A percentile compares a stretch with the other conserved stretches of the same genome.
Conservation (phyloP, 2,113 vertebrate species). For the Malaclemys terrapin region DNA sequence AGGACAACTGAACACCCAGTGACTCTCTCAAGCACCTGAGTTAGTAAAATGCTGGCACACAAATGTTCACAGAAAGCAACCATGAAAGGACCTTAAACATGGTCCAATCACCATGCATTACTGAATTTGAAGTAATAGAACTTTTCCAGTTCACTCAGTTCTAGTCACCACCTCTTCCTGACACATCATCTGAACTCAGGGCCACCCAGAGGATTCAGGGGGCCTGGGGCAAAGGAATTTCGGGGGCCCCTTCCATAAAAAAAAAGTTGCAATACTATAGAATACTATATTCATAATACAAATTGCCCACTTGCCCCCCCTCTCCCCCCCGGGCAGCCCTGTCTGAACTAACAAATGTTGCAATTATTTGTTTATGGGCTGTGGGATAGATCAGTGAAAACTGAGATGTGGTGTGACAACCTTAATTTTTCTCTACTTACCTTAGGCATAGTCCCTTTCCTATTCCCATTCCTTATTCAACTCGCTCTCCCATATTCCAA, state of each 20-base stretch:
- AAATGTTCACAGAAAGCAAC: slow-evolving; percentile 50
- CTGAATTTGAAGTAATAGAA: slow-evolving; percentile 61
- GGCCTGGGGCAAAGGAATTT: no score
- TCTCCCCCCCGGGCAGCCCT: no score
- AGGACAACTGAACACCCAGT: slow-evolving; percentile 31
- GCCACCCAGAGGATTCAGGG: no score
- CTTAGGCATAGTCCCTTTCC: background rate
- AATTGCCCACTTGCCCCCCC: no score
- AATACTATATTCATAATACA: no score
- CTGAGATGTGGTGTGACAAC: slow-evolving; percentile 31
- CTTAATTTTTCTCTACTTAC: background rate
- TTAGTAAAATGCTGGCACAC: slow-evolving; percentile 50
- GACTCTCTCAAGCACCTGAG: slow-evolving; percentile 41
- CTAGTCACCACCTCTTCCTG: slow-evolving; percentile 30
- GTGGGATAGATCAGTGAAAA: slow-evolving; percentile 40
- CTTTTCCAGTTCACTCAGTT: slow-evolving; percentile 60
- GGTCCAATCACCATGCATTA: slow-evolving; percentile 51
- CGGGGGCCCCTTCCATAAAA: no score
- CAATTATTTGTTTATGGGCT: slow-evolving; percentile 42
- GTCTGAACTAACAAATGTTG: background rate
- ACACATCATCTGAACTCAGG: slow-evolving; percentile 5
- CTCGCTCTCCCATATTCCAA: background rate
- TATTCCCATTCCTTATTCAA: background rate
- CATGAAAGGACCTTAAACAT: background rate
- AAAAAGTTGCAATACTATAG: no score